Evolutionary conservation across 1,140 invertebrate genomes (phyloP), one percentile per base, ranked within the genome.

Genomic region (Lordiphosa mommai): DNA sequence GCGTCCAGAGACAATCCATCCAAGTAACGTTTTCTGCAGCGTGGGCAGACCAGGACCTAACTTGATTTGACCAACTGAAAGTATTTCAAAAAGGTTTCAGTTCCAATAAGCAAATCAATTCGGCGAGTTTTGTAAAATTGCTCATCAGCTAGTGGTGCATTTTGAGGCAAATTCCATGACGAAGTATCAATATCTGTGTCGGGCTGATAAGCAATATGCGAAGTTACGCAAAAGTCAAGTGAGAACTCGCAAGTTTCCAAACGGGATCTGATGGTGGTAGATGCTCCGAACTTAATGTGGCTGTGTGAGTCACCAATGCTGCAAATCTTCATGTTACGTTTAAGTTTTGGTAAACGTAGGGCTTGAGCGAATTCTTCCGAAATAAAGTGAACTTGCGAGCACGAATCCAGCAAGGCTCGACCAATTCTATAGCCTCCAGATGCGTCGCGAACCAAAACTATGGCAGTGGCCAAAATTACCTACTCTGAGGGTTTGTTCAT

Each of bases 31-130:
- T n/a, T n/a, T n/a, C n/a, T n/a, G n/a, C n/a, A n/a, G n/a, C n/a
- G n/a, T n/a, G n/a, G n/a, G 38, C 4, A 4, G 5, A 1, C 58
- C 46, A 1, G 17, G 34, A 13, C 52, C 63, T 36, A 70, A 46
- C 32, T 65, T 69, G 16, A 68, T 64, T 53, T 72, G 43, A n/a
- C 85, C 66, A 10, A 48, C 49, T 16, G 56, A 58, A 1, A 88
- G 34, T 12, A 88, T 40, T n/a, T 84, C 55, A 61, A 72, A 88
- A 88, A 88, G 10, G 70, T 13, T 12, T 72, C 72, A 5, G 73
- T 72, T 1, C 68, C 80, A 1, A 88, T 47, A 5, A 89, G 17
- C 13, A 88, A 32, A 44, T 89, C 69, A 33, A 87, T 72, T 6
- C 41, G 4, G 3, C 16, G 3, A 17, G 16, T 17, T 17, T 17